Percentiles rank a stretch among this genome's conserved stretches.
These are phyloP conservation scores for Hyalella azteca DNA, from an alignment of 2,888 invertebrate genomes.

Conservation along the genomic window DNA sequence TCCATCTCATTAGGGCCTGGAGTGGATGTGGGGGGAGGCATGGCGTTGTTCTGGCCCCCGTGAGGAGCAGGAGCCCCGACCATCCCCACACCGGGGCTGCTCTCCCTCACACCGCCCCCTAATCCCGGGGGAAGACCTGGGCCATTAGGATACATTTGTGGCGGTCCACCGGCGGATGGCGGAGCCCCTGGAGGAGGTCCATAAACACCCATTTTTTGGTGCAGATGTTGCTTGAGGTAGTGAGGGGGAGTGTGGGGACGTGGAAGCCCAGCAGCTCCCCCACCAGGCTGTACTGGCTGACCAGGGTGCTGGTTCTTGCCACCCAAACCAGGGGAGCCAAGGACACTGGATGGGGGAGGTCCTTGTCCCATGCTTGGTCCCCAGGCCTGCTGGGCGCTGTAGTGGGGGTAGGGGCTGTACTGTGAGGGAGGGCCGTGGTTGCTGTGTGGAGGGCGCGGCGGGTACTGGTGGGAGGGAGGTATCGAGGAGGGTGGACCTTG, in stretches of 20 bases:
- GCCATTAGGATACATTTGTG: constrained; percentile 59
- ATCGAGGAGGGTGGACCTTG: constrained; percentile 54
- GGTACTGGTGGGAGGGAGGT: constrained; percentile 53
- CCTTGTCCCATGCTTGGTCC: constrained; percentile 60
- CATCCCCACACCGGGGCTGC: constrained; percentile 51
- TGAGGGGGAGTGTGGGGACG: constrained; percentile 68
- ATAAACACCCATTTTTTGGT: constrained; percentile 60
- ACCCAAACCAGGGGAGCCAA: constrained; percentile 34
- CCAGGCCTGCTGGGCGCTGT: constrained; percentile 60
- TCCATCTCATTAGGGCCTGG: constrained; percentile 64
- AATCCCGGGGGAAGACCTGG: constrained; percentile 59
- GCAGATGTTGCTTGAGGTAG: constrained; percentile 73
- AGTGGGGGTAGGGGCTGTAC: constrained; percentile 56
- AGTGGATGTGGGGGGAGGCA: constrained; percentile 69
- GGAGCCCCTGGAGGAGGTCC: constrained; percentile 61
- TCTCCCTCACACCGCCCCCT: constrained; percentile 40
- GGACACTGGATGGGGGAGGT: constrained; percentile 38
- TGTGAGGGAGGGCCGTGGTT: constrained; percentile 56
- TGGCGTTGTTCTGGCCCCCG: constrained; percentile 60
- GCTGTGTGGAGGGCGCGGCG: constrained; percentile 57
- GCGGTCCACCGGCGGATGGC: constrained; percentile 11
- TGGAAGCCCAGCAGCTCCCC: constrained; percentile 60
- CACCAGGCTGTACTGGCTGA: constrained; percentile 52
- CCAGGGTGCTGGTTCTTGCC: constrained; percentile 36
- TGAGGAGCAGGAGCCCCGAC: constrained; percentile 39